A percentile compares a stretch with the other conserved stretches of the same genome.
Evolutionary conservation across 2,797 vertebrate species (phyloP).

Genomic region (Botia almorhae): DNA sequence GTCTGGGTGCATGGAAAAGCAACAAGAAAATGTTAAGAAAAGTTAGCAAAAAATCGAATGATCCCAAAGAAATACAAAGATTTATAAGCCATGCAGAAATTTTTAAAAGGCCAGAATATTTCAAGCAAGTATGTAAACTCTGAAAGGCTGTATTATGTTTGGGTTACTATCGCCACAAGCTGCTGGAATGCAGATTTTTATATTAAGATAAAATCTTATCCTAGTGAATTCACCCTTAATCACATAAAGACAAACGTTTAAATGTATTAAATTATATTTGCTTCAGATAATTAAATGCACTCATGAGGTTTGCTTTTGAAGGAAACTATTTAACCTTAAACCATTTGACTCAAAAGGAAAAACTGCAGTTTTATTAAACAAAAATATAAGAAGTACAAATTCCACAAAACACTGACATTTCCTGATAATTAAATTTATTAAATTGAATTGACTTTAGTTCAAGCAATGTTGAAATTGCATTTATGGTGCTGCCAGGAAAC

Average conservation of each 20-base stretch:
- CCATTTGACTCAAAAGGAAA: not conserved
- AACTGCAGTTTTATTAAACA: not conserved
- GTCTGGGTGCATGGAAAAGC: conserved; percentile 69
- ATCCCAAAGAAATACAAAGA: not conserved
- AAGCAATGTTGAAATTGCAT: not conserved
- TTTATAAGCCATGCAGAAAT: not conserved
- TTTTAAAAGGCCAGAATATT: not conserved
- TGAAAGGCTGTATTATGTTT: too few species aligned
- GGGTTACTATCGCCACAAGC: too few species aligned
- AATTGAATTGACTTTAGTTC: not conserved
- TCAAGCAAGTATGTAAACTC: not conserved
- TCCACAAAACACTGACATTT: not conserved
- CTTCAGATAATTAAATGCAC: not conserved
- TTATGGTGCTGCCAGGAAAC: not conserved
- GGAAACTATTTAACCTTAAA: not conserved
- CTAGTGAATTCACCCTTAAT: not conserved
- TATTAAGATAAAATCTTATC: too few species aligned
- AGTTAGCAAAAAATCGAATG: not conserved
- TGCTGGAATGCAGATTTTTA: too few species aligned
- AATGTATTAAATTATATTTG: not conserved
- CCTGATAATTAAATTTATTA: not conserved
- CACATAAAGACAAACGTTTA: not conserved
- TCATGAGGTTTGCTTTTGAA: not conserved
- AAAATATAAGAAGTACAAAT: not conserved
- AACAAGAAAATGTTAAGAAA: conserved; percentile 72